Evolutionary conservation across 2,113 vertebrate genomes (phyloP), one percentile per base, ranked within the genome.

Genomic region (Murina feae): DNA sequence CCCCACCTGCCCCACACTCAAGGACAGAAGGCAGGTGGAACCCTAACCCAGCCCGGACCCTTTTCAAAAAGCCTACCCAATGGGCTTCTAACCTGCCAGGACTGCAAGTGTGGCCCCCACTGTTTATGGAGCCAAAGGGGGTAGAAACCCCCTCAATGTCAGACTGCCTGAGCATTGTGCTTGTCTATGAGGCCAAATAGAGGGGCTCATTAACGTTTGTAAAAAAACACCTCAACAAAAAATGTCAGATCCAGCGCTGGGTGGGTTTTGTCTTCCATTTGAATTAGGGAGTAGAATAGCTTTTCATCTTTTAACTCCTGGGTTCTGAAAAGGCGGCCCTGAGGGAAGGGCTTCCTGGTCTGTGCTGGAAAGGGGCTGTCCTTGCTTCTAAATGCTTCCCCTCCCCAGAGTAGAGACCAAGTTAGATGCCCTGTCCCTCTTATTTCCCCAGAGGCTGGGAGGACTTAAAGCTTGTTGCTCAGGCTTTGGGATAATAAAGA

Each of bases 141-240:
- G 44, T 92, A n/a, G n/a, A n/a, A n/a, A n/a, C n/a, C n/a, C 95
- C 82, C 86, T 80, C 71, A 89, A 51, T 39, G 37, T 97, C 63
- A 83, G 86, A 94, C 92, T 35, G 49, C 66, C 69, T 51, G 42
- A 89, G 66, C 86, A 87, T 17, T 49, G 37, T 58, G 84, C 42
- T 81, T 4, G 66, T 68, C 47, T 49, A 37, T 5, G 30, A 65
- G 18, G 71, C 53, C 85, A 55, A 75, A 42, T 1, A 32, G 21
- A 86, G 72, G 37, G 66, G 79, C 25, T 95, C 74, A 86, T 96
- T 88, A 80, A 72, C 44, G 51, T 96, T 83, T 95, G 85, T 90
- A 92, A 95, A 95, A 95, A 95, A 42, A 30, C 1, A 0, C 44
- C 81, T 87, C 51, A 21, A 63, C 72, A 25, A 42, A 80, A 89